These are phyloP conservation scores for Acanthiza pusilla DNA, from an alignment of 2,797 vertebrate species.

Conservation along the genomic window DNA sequence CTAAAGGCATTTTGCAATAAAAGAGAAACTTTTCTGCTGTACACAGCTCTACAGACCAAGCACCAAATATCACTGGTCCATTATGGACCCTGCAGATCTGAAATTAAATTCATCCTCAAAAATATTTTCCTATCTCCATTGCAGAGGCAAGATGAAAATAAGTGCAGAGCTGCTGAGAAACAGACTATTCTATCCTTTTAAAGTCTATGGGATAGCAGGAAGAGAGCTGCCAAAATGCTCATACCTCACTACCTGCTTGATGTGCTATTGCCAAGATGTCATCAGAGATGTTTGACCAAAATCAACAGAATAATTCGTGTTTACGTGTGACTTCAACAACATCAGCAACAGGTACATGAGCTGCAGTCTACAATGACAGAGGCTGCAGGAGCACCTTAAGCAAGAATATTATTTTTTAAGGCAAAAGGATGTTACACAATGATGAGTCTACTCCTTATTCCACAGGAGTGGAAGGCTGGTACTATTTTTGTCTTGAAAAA, in stretches of 20 bases:
- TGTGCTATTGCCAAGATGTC: not conserved
- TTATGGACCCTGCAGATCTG: not conserved
- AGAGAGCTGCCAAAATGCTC: not conserved
- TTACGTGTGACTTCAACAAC: not conserved
- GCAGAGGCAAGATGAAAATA: not conserved
- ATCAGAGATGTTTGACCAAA: not conserved
- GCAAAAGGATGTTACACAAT: slow-evolving; percentile 15
- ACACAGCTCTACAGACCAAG: not conserved
- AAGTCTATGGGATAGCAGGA: not conserved
- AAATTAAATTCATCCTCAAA: not conserved
- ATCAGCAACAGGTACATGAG: not conserved
- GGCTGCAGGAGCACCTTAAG: not conserved
- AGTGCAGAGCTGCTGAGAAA: not conserved
- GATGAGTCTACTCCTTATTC: not conserved
- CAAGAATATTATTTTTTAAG: not conserved
- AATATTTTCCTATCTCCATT: not conserved
- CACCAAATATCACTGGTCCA: not conserved
- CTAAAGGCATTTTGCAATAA: not conserved
- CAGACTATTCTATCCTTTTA: not conserved
- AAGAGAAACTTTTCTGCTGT: not conserved
- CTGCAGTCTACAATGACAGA: not conserved
- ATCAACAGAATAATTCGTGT: not conserved
- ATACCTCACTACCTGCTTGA: not conserved
- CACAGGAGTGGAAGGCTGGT: not conserved
- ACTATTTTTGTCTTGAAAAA: not conserved